phyloP scores from a whole-genome alignment of 2,888 invertebrate species.

The Drosophila paramelanica region DNA sequence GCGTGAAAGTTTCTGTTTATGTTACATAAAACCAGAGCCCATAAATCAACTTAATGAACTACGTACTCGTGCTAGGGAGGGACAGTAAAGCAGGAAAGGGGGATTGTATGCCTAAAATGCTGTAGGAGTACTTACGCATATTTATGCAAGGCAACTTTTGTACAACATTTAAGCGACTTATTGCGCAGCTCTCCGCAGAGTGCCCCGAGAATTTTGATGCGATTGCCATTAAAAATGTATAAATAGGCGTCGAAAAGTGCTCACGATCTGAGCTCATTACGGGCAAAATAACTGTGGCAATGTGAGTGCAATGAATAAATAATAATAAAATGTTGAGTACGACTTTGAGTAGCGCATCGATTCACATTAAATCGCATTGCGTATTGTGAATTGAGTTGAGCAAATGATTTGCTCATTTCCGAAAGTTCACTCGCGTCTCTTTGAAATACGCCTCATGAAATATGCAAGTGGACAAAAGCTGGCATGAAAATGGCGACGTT shows the following conservation, averaged over 20 bases:
- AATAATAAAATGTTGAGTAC: conserved; percentile 34
- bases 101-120: conserved; percentile 30
- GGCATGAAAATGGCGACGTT: conserved; percentile 67
- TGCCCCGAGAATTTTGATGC: conserved; percentile 24
- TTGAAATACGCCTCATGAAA: conserved; percentile 59
- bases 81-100: neutral
- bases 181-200: conserved; percentile 30
- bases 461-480: conserved; percentile 68
- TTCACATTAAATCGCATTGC: conserved; percentile 9
- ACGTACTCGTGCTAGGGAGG: neutral
- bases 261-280: conserved; percentile 15
- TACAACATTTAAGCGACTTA: conserved; percentile 21
- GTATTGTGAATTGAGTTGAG: conserved; percentile 39
- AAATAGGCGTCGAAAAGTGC: conserved; percentile 31
- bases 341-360: conserved; percentile 24
- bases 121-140: conserved; percentile 4
- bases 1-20: conserved; percentile 13
- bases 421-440: conserved; percentile 7
- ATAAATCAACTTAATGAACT: conserved; percentile 61
- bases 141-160: conserved; percentile 14
- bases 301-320: conserved; percentile 49
- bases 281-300: conserved; percentile 23
- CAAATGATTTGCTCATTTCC: conserved; percentile 33
- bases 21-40: conserved; percentile 21
- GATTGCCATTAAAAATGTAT: conserved; percentile 50